Percentiles rank a stretch among this genome's conserved stretches.
These are phyloP conservation scores for Toxostoma redivivum DNA, from an alignment of 2,113 vertebrate genomes.

Conservation along the genomic window DNA sequence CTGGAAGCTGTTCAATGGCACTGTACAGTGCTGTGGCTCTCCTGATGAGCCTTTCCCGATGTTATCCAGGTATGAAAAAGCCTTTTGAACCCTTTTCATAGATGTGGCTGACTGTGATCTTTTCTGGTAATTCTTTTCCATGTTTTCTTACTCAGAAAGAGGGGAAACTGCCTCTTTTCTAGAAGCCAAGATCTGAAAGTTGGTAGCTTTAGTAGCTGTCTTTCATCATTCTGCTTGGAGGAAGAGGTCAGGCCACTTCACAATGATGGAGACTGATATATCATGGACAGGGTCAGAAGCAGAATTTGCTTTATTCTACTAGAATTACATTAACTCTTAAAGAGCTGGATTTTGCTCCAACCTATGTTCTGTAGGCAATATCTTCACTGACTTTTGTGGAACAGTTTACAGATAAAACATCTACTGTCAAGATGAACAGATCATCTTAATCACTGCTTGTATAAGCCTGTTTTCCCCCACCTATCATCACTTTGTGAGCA, in stretches of 20 bases:
- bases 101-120: not conserved
- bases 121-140: not conserved
- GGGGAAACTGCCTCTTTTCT: not conserved
- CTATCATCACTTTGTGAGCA: not conserved
- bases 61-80: not conserved
- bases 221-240: slow-evolving; percentile 28
- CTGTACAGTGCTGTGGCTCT: not conserved
- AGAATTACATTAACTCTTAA: not conserved
- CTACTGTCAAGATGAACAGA: not conserved
- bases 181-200: not conserved
- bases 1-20: not conserved
- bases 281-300: not conserved
- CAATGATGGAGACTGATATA: slow-evolving; percentile 8
- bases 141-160: not conserved
- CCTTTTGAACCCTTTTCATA: not conserved
- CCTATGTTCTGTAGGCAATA: not conserved
- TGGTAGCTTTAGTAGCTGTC: not conserved
- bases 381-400: not conserved
- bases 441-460: not conserved
- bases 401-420: not conserved
- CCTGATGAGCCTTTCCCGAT: not conserved
- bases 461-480: not conserved
- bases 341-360: not conserved
- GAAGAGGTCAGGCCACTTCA: slow-evolving; percentile 23
- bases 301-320: slow-evolving; percentile 13